These are phyloP conservation scores for Pristionchus arcanus DNA, from an alignment of 2,888 invertebrate species.

Conservation along the genomic window DNA sequence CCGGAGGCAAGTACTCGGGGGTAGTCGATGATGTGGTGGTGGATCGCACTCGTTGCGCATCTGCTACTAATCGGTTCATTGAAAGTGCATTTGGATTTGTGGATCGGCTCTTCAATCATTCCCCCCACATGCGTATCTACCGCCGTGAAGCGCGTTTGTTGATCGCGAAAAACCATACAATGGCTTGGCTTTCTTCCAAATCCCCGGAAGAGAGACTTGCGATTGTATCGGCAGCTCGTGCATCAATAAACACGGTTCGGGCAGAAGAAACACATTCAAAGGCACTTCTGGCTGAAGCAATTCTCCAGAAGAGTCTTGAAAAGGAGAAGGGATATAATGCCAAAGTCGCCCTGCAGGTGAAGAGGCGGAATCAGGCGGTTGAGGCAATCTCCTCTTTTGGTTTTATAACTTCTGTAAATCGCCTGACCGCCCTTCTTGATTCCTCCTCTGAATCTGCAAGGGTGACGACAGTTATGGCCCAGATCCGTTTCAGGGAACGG, in stretches of 20 bases:
- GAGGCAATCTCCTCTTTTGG: constrained; percentile 23
- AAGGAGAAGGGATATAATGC: background rate
- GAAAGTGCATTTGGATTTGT: constrained; percentile 32
- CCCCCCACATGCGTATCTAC: background rate
- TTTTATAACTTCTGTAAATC: background rate
- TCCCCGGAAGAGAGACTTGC: background rate
- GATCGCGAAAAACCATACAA: constrained; percentile 42
- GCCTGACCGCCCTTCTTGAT: background rate
- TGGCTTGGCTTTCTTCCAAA: too few species aligned
- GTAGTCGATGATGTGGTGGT: background rate
- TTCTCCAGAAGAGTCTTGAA: too few species aligned
- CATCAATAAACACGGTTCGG: background rate
- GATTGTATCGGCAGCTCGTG: background rate
- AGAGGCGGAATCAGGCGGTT: constrained; percentile 21
- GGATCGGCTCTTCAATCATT: background rate
- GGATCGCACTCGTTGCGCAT: background rate
- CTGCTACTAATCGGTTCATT: constrained; percentile 38
- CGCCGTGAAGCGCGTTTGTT: constrained; percentile 1
- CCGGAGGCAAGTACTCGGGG: constrained; percentile 10
- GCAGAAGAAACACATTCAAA: background rate
- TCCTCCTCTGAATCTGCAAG: background rate
- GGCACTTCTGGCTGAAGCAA: background rate
- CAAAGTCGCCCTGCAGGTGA: constrained; percentile 19
- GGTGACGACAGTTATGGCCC: background rate
- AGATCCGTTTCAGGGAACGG: too few species aligned